Evolutionary conservation across 2,797 vertebrate species (phyloP).

Genomic region (Moxostoma hubbsi): DNA sequence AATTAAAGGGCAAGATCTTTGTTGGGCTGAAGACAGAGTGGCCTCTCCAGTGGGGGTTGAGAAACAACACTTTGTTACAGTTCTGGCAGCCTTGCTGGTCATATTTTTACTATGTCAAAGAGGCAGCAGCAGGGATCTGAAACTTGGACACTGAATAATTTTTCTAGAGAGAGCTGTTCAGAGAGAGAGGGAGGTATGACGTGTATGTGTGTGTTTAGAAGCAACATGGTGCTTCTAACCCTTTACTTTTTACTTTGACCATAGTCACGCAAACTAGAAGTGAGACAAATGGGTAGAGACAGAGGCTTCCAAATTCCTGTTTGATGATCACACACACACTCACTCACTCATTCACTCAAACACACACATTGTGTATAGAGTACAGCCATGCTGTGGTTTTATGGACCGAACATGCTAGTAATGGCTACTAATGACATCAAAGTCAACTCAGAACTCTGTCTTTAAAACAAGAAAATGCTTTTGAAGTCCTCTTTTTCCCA

Average conservation of each 20-base stretch:
- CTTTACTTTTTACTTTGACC: conserved; percentile 62
- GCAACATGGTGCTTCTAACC: conserved; percentile 62
- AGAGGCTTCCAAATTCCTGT: conserved; percentile 56
- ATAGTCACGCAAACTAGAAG: conserved; percentile 69
- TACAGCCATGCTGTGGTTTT: conserved; percentile 54
- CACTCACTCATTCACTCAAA: conserved; percentile 64
- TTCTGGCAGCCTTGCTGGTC: conserved; percentile 47
- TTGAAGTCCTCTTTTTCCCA: neutral
- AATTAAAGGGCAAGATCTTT: conserved; percentile 62
- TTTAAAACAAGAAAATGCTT: conserved; percentile 14
- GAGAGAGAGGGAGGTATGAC: neutral
- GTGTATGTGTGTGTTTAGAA: conserved; percentile 41
- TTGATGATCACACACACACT: conserved; percentile 53
- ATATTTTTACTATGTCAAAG: conserved; percentile 36
- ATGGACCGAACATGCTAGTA: conserved; percentile 6
- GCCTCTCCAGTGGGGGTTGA: conserved; percentile 39
- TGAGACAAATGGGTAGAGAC: conserved; percentile 76
- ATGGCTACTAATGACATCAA: conserved; percentile 29
- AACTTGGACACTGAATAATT: conserved; percentile 22
- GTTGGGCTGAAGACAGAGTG: conserved; percentile 51
- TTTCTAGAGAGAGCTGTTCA: neutral
- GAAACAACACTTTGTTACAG: conserved; percentile 44
- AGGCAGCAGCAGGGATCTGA: conserved; percentile 37
- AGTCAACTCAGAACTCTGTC: conserved; percentile 1
- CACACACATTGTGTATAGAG: conserved; percentile 40